Conservation (phyloP, 2,888 invertebrate genomes). For the Brachypalpus laphriformis region DNA sequence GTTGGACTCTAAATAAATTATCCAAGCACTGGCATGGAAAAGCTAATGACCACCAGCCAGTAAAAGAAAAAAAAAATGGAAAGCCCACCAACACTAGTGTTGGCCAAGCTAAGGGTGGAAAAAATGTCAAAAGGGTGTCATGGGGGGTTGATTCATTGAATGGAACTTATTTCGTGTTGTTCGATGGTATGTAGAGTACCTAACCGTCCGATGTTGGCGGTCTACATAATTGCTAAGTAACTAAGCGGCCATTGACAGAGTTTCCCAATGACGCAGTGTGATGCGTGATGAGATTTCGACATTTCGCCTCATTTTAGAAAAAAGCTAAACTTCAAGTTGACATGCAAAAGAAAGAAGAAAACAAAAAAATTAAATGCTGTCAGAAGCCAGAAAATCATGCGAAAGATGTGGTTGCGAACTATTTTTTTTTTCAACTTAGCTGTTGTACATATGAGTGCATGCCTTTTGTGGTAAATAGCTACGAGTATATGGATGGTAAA, state of each 20-base stretch:
- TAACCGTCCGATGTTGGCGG: background rate
- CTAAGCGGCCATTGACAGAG: conserved; percentile 29
- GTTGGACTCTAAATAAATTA: conserved; percentile 51
- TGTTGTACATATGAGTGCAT: too few species aligned
- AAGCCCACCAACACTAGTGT: conserved; percentile 35
- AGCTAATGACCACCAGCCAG: conserved; percentile 59
- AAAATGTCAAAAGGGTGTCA: conserved; percentile 35
- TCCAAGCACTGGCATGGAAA: conserved; percentile 20
- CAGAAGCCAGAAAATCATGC: background rate
- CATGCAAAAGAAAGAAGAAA: conserved; percentile 19
- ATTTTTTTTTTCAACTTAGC: too few species aligned
- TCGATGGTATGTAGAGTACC: conserved; percentile 27
- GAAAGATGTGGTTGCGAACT: too few species aligned
- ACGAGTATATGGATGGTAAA: too few species aligned
- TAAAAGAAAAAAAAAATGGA: conserved; percentile 42
- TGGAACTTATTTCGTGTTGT: conserved; percentile 46
- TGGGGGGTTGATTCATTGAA: conserved; percentile 48
- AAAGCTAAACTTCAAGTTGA: conserved; percentile 21
- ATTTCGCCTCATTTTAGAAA: background rate
- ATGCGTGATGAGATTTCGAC: background rate
- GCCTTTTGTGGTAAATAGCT: too few species aligned
- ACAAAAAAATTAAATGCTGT: too few species aligned
- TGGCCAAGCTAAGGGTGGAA: conserved; percentile 28
- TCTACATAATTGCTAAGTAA: conserved; percentile 20
- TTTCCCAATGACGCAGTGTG: conserved; percentile 14